phyloP scores from a whole-genome alignment of 2,113 vertebrate genomes.

The Desmodus rotundus region DNA sequence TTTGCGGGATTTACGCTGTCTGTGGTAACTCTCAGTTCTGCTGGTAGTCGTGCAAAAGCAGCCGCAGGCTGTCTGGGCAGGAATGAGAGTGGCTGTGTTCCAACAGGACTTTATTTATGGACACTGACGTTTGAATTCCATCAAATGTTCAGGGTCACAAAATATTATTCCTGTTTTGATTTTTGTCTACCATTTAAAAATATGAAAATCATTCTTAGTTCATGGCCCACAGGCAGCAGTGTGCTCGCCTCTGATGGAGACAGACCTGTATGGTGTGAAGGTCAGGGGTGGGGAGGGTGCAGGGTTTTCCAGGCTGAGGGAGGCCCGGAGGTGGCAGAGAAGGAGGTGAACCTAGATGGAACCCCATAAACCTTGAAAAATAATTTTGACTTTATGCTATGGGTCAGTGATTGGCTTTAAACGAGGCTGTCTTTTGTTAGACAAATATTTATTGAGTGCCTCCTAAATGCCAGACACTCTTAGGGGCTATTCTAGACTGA shows the following conservation, averaged over 20 bases:
- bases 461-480: neutral
- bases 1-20: accelerated
- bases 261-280: neutral
- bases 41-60: neutral
- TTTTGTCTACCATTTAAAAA: neutral
- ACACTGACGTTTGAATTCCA: neutral
- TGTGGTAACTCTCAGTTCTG: neutral
- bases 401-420: neutral
- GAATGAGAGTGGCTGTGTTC: neutral
- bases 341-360: neutral
- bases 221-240: too few species aligned
- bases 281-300: neutral
- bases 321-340: neutral
- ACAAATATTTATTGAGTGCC: neutral
- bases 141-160: neutral
- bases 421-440: neutral
- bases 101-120: neutral
- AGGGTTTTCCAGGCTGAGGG: neutral
- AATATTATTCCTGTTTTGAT: neutral
- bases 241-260: too few species aligned
- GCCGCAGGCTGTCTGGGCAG: neutral
- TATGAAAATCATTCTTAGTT: neutral
- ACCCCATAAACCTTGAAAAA: neutral
- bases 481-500: neutral
- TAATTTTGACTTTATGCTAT: neutral